These are phyloP conservation scores for Eupithecia pulchellata DNA, from an alignment of 2,888 invertebrate genomes.

Conservation along the genomic window DNA sequence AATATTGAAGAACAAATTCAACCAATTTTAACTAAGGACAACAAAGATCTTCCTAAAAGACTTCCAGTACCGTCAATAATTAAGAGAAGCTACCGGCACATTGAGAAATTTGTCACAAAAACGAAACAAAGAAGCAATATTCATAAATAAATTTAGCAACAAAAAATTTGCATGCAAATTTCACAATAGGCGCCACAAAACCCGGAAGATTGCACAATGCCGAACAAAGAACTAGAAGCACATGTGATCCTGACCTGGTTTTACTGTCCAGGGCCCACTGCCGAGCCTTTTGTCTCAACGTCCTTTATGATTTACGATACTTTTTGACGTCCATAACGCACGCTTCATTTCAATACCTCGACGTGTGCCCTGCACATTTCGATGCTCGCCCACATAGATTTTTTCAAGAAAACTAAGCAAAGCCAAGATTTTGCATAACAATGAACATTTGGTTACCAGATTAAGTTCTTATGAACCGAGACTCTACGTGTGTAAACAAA, in stretches of 20 bases:
- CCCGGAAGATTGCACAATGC: slow-evolving; percentile 82
- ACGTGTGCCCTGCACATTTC: slow-evolving; percentile 82
- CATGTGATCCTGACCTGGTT: slow-evolving; percentile 85
- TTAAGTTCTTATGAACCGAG: slow-evolving; percentile 75
- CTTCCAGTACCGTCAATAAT: slow-evolving; percentile 17
- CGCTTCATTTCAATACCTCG: slow-evolving; percentile 80
- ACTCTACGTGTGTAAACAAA: slow-evolving; percentile 73
- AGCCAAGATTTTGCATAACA: slow-evolving; percentile 73
- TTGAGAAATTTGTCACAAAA: slow-evolving; percentile 47
- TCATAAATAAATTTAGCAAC: slow-evolving; percentile 48
- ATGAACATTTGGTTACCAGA: slow-evolving; percentile 84
- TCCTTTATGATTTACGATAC: slow-evolving; percentile 83
- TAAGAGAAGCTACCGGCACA: slow-evolving; percentile 26
- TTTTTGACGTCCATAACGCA: slow-evolving; percentile 82
- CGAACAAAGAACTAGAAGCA: slow-evolving; percentile 70
- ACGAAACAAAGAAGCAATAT: slow-evolving; percentile 53
- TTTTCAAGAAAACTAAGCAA: slow-evolving; percentile 68
- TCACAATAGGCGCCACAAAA: slow-evolving; percentile 65
- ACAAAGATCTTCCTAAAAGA: neutral
- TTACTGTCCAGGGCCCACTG: slow-evolving; percentile 69
- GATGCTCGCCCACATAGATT: slow-evolving; percentile 69
- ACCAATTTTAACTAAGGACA: neutral
- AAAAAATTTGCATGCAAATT: slow-evolving; percentile 78
- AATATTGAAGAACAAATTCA: slow-evolving; percentile 3
- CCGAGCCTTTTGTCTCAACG: slow-evolving; percentile 71